phyloP scores from a whole-genome alignment of 2,888 invertebrate genomes.

The Mesorhabditis spiculigera region DNA sequence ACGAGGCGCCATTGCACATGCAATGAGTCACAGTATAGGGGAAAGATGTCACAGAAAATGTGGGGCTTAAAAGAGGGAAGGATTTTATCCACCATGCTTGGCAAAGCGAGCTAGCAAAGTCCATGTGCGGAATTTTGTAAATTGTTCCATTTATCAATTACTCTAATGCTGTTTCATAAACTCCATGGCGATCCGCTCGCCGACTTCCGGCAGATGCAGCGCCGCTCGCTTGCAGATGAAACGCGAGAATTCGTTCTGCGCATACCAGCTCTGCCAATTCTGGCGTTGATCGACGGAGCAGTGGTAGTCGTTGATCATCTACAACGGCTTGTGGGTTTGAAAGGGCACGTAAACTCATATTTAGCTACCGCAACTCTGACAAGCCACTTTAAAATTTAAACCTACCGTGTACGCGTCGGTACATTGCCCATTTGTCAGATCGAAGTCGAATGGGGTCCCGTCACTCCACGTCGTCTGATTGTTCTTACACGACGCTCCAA shows the following conservation, averaged over 20 bases:
- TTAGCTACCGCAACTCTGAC: neutral
- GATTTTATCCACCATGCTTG: too few relatives aligned
- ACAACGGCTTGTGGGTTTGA: neutral
- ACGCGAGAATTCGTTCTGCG: neutral
- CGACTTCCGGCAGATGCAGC: neutral
- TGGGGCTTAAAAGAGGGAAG: too few relatives aligned
- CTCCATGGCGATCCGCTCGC: neutral
- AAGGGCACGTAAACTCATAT: neutral
- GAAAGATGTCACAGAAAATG: too few relatives aligned
- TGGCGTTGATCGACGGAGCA: neutral
- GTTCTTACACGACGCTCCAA: constrained; percentile 5
- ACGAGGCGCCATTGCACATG: too few relatives aligned
- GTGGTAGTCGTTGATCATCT: constrained; percentile 4
- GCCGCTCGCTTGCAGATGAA: constrained; percentile 2
- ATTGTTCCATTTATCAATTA: too few relatives aligned
- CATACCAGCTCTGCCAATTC: neutral
- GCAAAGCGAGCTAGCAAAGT: too few relatives aligned
- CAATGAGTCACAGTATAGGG: too few relatives aligned
- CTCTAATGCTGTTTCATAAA: neutral
- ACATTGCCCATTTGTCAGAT: neutral
- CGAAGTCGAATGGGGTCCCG: neutral
- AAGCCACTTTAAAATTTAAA: neutral
- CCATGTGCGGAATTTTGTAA: too few relatives aligned
- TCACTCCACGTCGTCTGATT: neutral
- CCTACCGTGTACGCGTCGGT: neutral